A percentile compares a stretch with the other conserved stretches of the same genome.
These are phyloP conservation scores for Eulithis testata DNA, from an alignment of 2,888 invertebrate species.

Conservation along the genomic window DNA sequence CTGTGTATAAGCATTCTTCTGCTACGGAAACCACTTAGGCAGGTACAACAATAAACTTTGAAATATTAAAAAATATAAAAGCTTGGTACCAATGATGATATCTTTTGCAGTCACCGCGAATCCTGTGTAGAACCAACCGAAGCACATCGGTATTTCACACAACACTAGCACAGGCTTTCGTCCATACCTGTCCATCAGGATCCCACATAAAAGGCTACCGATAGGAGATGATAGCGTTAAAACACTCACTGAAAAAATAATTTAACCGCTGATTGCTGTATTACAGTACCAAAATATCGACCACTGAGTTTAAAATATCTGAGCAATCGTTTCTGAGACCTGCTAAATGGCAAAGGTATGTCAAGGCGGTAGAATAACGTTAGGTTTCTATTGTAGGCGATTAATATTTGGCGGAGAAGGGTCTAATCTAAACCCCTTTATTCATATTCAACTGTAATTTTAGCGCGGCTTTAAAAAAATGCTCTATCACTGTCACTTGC, in stretches of 20 bases:
- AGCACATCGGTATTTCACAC: conserved; percentile 84
- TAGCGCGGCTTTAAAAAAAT: too few relatives aligned
- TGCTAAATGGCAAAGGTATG: neutral
- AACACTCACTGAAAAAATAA: conserved; percentile 79
- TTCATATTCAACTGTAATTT: too few relatives aligned
- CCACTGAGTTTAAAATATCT: neutral
- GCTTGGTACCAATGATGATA: conserved; percentile 82
- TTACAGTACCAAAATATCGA: neutral
- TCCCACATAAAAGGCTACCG: conserved; percentile 86
- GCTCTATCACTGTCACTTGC: too few relatives aligned
- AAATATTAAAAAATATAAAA: neutral
- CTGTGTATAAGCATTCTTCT: too few relatives aligned
- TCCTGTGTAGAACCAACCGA: conserved; percentile 86
- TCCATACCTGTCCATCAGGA: conserved; percentile 86
- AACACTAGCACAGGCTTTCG: conserved; percentile 82
- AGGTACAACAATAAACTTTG: neutral
- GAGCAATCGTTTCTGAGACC: neutral
- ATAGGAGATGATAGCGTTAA: conserved; percentile 84
- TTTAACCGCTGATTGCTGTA: too few relatives aligned
- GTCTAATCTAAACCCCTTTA: too few relatives aligned
- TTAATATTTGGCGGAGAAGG: neutral
- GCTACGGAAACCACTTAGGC: too few relatives aligned
- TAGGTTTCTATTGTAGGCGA: neutral
- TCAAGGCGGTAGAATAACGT: neutral
- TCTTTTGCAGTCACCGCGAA: conserved; percentile 72